These are phyloP conservation scores for Pontoporia blainvillei DNA, from an alignment of 2,113 vertebrate species.

Conservation along the genomic window DNA sequence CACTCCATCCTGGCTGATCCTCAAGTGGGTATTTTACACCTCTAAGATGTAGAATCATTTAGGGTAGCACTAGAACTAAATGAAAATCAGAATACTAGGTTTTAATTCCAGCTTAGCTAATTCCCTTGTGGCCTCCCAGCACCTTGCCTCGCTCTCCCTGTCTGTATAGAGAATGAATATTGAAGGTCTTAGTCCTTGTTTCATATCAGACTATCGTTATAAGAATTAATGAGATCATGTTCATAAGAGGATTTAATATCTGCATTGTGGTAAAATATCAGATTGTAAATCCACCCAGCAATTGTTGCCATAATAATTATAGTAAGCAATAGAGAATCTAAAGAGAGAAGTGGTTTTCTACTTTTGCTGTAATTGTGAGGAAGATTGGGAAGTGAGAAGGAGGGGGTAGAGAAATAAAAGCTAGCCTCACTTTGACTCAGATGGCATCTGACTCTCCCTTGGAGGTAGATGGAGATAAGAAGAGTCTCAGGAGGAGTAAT, in stretches of 20 bases:
- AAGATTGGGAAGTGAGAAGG: neutral
- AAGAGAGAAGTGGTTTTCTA: neutral
- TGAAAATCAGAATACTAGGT: neutral
- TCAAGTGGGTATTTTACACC: neutral
- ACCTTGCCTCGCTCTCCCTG: neutral
- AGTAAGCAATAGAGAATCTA: slow-evolving; percentile 32
- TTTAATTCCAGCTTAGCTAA: neutral
- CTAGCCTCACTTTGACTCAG: neutral
- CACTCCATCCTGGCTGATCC: neutral
- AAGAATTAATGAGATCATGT: slow-evolving; percentile 25
- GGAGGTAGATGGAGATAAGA: neutral
- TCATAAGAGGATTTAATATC: slow-evolving; percentile 44
- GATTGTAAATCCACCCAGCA: slow-evolving; percentile 54
- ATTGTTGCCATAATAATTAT: slow-evolving; percentile 39
- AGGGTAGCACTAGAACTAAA: neutral
- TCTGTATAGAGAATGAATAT: neutral
- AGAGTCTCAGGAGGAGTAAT: neutral
- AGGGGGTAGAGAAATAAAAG: neutral
- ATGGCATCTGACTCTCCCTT: slow-evolving; percentile 14
- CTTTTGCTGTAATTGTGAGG: neutral
- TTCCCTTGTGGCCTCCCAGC: neutral
- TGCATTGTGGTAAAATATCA: slow-evolving; percentile 59
- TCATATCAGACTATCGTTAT: slow-evolving; percentile 10
- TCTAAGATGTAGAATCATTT: neutral
- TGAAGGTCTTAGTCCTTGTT: neutral